Percentiles rank a stretch among this genome's conserved stretches.
Conservation (phyloP, 2,797 vertebrate genomes). For the Amblyopsis hoosieri region DNA sequence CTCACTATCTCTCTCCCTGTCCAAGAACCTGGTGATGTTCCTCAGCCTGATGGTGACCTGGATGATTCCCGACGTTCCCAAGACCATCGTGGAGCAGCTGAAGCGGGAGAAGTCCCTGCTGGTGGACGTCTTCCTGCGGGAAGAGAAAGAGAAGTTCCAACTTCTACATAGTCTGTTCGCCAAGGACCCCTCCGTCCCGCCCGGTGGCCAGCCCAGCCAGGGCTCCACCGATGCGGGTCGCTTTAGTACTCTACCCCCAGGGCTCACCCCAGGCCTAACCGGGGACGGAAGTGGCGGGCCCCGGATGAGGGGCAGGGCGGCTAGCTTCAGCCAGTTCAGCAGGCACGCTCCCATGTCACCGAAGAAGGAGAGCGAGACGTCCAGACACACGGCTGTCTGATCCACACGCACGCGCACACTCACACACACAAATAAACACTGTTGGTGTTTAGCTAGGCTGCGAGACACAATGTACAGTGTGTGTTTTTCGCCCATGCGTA, state of each 20-base stretch:
- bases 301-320: conserved; percentile 71
- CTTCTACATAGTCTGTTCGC: conserved; percentile 85
- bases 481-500: conserved; percentile 6
- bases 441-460: conserved; percentile 13
- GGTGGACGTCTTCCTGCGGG: conserved; percentile 91
- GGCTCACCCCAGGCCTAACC: conserved; percentile 23
- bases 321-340: conserved; percentile 84
- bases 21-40: conserved; percentile 96
- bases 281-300: conserved; percentile 38
- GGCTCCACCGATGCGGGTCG: conserved; percentile 37
- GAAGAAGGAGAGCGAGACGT: conserved; percentile 69
- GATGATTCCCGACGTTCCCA: conserved; percentile 95
- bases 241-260: conserved; percentile 63
- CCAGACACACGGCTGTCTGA: conserved; percentile 92
- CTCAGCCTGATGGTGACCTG: conserved; percentile 93
- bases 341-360: conserved; percentile 68
- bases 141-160: conserved; percentile 92
- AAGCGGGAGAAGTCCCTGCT: conserved; percentile 92
- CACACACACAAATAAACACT: conserved; percentile 5
- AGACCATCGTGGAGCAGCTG: conserved; percentile 92
- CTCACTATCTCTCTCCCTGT: background rate
- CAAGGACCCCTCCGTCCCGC: conserved; percentile 59
- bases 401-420: background rate
- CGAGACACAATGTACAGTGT: conserved; percentile 5
- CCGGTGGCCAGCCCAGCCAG: conserved; percentile 20